Conservation (phyloP, 92 coral and sea anemone species). For the Micromussa lordhowensis region DNA sequence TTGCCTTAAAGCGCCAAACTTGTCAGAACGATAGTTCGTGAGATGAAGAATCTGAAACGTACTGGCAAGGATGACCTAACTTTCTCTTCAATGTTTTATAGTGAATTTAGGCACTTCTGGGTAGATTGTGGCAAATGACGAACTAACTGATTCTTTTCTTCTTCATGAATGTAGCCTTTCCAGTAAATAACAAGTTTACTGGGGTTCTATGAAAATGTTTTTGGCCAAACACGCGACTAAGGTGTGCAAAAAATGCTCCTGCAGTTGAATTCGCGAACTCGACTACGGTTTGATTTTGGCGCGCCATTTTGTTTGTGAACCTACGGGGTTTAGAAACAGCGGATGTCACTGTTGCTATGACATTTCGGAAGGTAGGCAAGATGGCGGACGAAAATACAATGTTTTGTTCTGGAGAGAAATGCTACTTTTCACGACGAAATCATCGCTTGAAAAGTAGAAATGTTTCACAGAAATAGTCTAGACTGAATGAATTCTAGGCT, state of each 20-base stretch:
- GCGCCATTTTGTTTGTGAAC: background rate
- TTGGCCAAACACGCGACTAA: background rate
- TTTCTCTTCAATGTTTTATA: background rate
- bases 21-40: background rate
- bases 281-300: background rate
- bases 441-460: background rate
- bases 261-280: background rate
- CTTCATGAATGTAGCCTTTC: background rate
- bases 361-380: background rate
- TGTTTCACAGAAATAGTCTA: background rate
- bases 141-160: background rate
- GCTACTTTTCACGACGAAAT: background rate
- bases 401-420: no score
- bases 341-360: background rate
- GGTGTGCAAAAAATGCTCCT: constrained; percentile 3
- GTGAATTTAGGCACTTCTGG: background rate
- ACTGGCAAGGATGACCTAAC: constrained; percentile 4
- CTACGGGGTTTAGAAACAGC: background rate
- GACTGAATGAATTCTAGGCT: background rate
- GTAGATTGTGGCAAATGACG: background rate
- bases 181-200: background rate
- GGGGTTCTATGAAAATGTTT: background rate
- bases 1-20: background rate
- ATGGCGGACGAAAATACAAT: background rate
- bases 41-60: background rate